Conservation (phyloP, 2,113 vertebrate genomes). For the Mormyrus lacerda region DNA sequence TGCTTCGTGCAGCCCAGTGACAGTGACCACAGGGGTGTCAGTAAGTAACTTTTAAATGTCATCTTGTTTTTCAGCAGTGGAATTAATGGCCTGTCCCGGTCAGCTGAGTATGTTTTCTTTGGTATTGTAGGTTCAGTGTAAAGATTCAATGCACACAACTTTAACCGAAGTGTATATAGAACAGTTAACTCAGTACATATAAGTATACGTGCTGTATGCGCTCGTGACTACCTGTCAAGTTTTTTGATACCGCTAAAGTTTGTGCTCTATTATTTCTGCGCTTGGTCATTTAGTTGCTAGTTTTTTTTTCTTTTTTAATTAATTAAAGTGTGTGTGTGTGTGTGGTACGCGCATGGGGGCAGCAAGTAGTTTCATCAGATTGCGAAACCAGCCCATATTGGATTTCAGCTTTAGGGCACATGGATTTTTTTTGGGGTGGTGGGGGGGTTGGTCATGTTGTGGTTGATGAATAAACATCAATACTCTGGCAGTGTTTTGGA, state of each 20-base stretch:
- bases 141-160: background rate
- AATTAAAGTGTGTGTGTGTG: background rate
- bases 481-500: background rate
- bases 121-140: background rate
- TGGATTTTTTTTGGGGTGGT: background rate
- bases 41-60: slow-evolving; percentile 14
- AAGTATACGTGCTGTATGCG: background rate
- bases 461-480: background rate
- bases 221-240: background rate
- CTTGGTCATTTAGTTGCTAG: background rate
- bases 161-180: background rate
- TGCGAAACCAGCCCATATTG: background rate
- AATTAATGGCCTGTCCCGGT: background rate
- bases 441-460: background rate
- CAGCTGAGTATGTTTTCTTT: background rate
- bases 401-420: background rate
- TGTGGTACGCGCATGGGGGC: background rate
- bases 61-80: background rate
- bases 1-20: background rate
- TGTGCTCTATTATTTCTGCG: background rate
- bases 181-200: background rate
- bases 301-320: background rate
- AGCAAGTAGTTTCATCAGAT: background rate
- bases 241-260: background rate
- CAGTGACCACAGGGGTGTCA: slow-evolving; percentile 3